Base-by-base conservation (phyloP, 2,113 vertebrate genomes). In the Sinosuthora webbiana region DNA sequence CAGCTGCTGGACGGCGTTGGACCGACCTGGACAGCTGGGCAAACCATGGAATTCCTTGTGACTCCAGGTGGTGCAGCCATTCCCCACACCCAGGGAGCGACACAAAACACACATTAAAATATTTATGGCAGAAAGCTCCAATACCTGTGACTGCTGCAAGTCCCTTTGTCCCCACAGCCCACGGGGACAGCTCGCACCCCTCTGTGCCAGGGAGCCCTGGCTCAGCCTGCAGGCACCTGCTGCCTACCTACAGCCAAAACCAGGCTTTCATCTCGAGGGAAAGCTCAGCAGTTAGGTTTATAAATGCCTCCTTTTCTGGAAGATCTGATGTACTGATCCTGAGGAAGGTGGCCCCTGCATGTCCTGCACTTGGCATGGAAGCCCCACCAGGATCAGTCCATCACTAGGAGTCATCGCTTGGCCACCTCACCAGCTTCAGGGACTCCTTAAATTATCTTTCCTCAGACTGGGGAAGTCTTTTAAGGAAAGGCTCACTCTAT, bases 41-140 rank as follows among this genome's bases (percentile, higher is more conserved):
- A 35, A 37, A 13, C 24, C 44, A 31, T 0, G 0, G 1, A 10
- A 47, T 47, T 15, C 56, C 73, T 17, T 23, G 59, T 33, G n/a
- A 74, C 62, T 63, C 50, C 93, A 90, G 87, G 84, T 13, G 65
- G 13, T 20, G 37, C 60, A 62, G 78, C n/a, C 33, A 11, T 14
- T 56, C 55, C 56, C 57, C 3, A 0, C 2, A 49, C 70, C 70
- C 25, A 41, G 77, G 0, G 3, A 73, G 39, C 0, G 1, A 79
- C 80, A 90, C 86, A 91, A 95, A 87, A 80, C 64, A 41, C 17
- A n/a, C 20, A 22, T 47, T 93, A 37, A 81, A 96, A 90, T 74
- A 94, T 88, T 94, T 17, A 93, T 64, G 69, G 90, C 83, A 83
- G 56, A 82, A 71, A 62, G 67, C 25, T 45, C 49, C 57, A 33